Base-by-base conservation (phyloP, 2,888 invertebrate species). In the Cepaea hortensis region DNA sequence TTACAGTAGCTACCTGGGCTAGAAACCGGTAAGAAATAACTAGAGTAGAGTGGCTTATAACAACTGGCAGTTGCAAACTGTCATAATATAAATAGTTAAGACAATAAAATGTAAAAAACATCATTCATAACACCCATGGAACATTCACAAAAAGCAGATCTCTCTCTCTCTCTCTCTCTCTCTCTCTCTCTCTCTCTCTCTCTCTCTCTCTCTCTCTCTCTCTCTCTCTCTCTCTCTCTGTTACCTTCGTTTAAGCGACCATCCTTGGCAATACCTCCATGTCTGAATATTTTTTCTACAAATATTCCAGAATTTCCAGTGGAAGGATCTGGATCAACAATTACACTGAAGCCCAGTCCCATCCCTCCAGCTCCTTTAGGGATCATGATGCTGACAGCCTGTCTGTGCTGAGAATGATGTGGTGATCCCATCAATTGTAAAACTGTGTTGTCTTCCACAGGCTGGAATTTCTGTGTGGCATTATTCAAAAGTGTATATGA, bases 281-380 rank as follows among this genome's bases (percentile, higher is more conserved):
- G 96, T 70, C 97, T 96, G 93, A 97, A 97, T 81, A 98, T 97
- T 13, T 97, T 97, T 95, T 97, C 97, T 7, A 98, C 97, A 94
- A 97, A 97, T 94, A 98, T 97, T 79, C 97, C 97, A 96, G 97
- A 97, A 94, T 96, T 96, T 79, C 97, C 97, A 94, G 97, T 97
- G 0, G 97, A 97, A 3, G 97, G 97, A 94, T 98, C 98, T 82
- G 96, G 96, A 80, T 98, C 98, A 84, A 98, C 98, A 62, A 98
- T 97, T 91, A 98, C 97, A 93, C 97, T 97, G 94, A 98, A 98
- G 72, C 98, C 98, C 83, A 98, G 95, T 86, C 97, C 97, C 94
- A 97, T 97, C 91, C 96, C 96, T 55, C 97, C 97, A 6, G 96
- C 96, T 61, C 97, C 97, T 95, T 98, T 98, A 95, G 96, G 96